Percentiles rank a stretch among this genome's conserved stretches.
These are phyloP conservation scores for Amyelois transitella DNA, from an alignment of 1,140 invertebrate genomes.

Conservation along the genomic window DNA sequence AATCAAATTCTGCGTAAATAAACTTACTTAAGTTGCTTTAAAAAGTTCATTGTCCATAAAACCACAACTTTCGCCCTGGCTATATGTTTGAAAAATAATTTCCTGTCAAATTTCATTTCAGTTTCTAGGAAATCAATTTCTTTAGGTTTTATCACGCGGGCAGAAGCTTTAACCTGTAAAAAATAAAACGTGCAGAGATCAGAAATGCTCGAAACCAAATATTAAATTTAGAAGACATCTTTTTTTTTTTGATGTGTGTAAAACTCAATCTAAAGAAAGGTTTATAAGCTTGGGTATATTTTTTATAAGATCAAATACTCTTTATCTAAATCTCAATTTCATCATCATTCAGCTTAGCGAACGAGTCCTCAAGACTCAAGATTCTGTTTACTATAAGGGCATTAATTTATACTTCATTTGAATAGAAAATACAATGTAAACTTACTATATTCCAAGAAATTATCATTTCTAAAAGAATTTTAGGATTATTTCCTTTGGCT, in stretches of 20 bases:
- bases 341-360: not conserved
- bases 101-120: slow-evolving; percentile 94
- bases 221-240: too few relatives aligned
- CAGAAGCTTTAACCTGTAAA: slow-evolving; percentile 78
- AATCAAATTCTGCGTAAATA: not conserved
- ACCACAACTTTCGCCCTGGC: slow-evolving; percentile 90
- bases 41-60: slow-evolving; percentile 86
- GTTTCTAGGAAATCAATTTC: slow-evolving; percentile 94
- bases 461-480: slow-evolving; percentile 87
- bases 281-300: not conserved
- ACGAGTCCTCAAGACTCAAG: not conserved
- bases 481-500: slow-evolving; percentile 85
- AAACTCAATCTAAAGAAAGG: too few relatives aligned
- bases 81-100: slow-evolving; percentile 92
- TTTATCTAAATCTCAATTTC: not conserved
- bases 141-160: slow-evolving; percentile 94
- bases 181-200: slow-evolving; percentile 11
- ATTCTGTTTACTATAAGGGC: not conserved
- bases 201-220: too few relatives aligned
- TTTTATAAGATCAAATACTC: not conserved
- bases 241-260: too few relatives aligned
- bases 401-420: not conserved
- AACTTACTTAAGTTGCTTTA: slow-evolving; percentile 82
- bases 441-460: slow-evolving; percentile 89
- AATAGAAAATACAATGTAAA: slow-evolving; percentile 2